These are phyloP conservation scores for Stenoptilia bipunctidactyla DNA, from an alignment of 2,888 invertebrate genomes.

Conservation along the genomic window DNA sequence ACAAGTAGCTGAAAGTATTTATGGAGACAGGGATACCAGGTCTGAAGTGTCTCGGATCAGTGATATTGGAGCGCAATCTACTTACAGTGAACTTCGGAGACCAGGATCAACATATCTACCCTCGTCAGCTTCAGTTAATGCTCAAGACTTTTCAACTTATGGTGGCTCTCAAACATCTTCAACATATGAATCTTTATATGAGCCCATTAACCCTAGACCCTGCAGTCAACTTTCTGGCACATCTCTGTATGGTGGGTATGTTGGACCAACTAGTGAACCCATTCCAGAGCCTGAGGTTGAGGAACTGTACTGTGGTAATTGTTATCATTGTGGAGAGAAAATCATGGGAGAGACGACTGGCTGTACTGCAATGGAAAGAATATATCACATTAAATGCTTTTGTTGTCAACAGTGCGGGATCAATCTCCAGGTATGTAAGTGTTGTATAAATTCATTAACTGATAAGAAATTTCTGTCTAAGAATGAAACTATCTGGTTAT, in stretches of 20 bases:
- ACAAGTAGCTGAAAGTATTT: slow-evolving; percentile 65
- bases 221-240: slow-evolving; percentile 73
- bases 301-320: slow-evolving; percentile 86
- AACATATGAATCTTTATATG: slow-evolving; percentile 75
- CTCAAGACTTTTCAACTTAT: slow-evolving; percentile 69
- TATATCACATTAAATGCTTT: slow-evolving; percentile 96
- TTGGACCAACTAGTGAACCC: slow-evolving; percentile 84
- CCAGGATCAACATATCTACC: slow-evolving; percentile 71
- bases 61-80: slow-evolving; percentile 69
- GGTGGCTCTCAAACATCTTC: slow-evolving; percentile 74
- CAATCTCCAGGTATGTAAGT: slow-evolving; percentile 75
- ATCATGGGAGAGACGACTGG: slow-evolving; percentile 96
- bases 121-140: slow-evolving; percentile 58
- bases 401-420: slow-evolving; percentile 93
- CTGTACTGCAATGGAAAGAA: slow-evolving; percentile 97
- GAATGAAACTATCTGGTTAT: too few relatives aligned
- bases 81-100: slow-evolving; percentile 73
- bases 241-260: slow-evolving; percentile 71
- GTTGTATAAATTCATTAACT: too few relatives aligned
- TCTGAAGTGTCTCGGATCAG: slow-evolving; percentile 62
- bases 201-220: slow-evolving; percentile 74
- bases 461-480: too few relatives aligned
- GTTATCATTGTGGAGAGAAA: slow-evolving; percentile 92
- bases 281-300: slow-evolving; percentile 77
- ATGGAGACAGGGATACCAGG: slow-evolving; percentile 46